Conservation (phyloP, 2,113 vertebrate genomes). For the Urocitellus parryii region DNA sequence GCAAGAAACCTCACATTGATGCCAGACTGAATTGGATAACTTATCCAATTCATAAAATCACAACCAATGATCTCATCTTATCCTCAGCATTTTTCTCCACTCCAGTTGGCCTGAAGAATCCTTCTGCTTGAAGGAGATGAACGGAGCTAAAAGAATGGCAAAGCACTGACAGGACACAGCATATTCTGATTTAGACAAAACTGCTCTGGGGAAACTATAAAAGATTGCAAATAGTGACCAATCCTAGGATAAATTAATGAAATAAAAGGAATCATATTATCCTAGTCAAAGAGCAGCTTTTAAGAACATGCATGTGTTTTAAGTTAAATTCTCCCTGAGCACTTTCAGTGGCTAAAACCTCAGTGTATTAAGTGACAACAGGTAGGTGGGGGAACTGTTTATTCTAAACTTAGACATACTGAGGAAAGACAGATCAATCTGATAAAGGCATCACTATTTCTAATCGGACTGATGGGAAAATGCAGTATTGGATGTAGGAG, state of each 20-base stretch:
- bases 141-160: no score
- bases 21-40: no score
- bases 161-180: background rate
- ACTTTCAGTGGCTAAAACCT: slow-evolving; percentile 51
- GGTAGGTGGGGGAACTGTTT: slow-evolving; percentile 59
- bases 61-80: background rate
- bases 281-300: slow-evolving; percentile 32
- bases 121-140: background rate
- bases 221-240: background rate
- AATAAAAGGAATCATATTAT: slow-evolving; percentile 6
- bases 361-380: background rate
- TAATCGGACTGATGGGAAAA: slow-evolving; percentile 91
- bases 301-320: slow-evolving; percentile 58
- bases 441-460: slow-evolving; percentile 87
- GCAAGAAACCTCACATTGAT: background rate
- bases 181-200: background rate
- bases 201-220: background rate
- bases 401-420: slow-evolving; percentile 76
- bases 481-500: slow-evolving; percentile 83
- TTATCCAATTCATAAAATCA: background rate
- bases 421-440: slow-evolving; percentile 85
- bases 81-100: background rate
- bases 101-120: background rate
- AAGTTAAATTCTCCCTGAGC: slow-evolving; percentile 56
- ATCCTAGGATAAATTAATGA: slow-evolving; percentile 1